Conservation (phyloP, 2,113 vertebrate genomes). For the Cheirogaleus medius region DNA sequence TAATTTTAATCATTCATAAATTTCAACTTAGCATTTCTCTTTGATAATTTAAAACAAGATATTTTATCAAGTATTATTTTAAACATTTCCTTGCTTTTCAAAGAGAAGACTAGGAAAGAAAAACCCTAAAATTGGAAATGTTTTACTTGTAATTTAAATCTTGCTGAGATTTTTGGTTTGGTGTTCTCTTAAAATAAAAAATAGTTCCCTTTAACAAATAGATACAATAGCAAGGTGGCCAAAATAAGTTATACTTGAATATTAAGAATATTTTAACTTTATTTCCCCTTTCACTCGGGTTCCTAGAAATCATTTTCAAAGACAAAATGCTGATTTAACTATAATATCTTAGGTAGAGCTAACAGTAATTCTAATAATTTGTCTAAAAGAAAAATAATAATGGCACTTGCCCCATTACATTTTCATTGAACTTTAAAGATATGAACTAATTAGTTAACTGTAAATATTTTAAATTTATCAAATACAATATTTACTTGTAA, state of each 20-base stretch:
- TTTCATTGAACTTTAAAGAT: constrained; percentile 33
- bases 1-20: neutral
- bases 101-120: neutral
- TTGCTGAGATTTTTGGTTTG: neutral
- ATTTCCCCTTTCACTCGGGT: neutral
- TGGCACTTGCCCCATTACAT: neutral
- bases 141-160: neutral
- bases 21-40: constrained; percentile 15
- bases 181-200: neutral
- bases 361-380: neutral
- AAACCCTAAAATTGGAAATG: neutral
- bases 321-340: constrained; percentile 14
- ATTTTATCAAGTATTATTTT: constrained; percentile 3
- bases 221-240: neutral
- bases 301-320: neutral
- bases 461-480: neutral
- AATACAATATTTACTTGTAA: neutral
- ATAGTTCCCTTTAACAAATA: neutral
- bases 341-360: neutral
- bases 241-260: neutral
- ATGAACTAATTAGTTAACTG: neutral
- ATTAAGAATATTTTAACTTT: neutral
- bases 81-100: constrained; percentile 1
- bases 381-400: neutral
- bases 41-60: constrained; percentile 3